A percentile compares a stretch with the other conserved stretches of the same genome.
Conservation (phyloP, 2,797 vertebrate species). For the Melanotaenia maccullochi region DNA sequence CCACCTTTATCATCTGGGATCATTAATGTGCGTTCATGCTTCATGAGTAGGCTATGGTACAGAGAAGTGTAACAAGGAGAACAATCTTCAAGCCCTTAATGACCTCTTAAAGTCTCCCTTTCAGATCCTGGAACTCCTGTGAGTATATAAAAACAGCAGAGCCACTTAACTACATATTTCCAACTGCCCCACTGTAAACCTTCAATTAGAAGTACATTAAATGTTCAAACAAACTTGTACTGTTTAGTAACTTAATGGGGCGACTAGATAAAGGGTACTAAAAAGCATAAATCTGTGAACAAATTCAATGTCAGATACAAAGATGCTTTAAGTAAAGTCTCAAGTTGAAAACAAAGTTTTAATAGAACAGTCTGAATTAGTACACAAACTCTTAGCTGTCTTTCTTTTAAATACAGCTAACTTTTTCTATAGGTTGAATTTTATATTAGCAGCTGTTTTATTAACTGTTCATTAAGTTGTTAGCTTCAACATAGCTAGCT, state of each 20-base stretch:
- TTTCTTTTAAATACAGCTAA: too few relatives aligned
- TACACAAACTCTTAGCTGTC: too few relatives aligned
- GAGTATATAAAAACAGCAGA: conserved; percentile 11
- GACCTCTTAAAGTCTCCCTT: conserved; percentile 28
- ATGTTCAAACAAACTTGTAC: background rate
- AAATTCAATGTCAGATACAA: background rate
- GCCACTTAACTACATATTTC: conserved; percentile 15
- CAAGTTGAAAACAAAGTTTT: background rate
- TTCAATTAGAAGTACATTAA: conserved; percentile 5
- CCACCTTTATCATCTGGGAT: conserved; percentile 39
- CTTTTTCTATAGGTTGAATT: too few relatives aligned
- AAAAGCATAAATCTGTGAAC: background rate
- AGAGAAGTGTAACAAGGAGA: conserved; percentile 12
- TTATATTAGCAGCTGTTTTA: background rate
- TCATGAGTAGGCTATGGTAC: conserved; percentile 6
- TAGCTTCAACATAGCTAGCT: background rate
- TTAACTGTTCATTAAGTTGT: background rate
- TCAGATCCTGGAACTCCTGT: conserved; percentile 21
- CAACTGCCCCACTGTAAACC: conserved; percentile 1
- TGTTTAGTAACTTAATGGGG: background rate
- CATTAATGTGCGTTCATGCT: conserved; percentile 54
- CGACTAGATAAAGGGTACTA: background rate
- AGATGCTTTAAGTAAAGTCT: background rate
- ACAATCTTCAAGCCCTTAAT: conserved; percentile 1
- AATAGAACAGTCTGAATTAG: background rate